Evolutionary conservation across 2,888 invertebrate genomes (phyloP), one percentile per base, ranked within the genome.

Genomic region (Penaeus monodon): DNA sequence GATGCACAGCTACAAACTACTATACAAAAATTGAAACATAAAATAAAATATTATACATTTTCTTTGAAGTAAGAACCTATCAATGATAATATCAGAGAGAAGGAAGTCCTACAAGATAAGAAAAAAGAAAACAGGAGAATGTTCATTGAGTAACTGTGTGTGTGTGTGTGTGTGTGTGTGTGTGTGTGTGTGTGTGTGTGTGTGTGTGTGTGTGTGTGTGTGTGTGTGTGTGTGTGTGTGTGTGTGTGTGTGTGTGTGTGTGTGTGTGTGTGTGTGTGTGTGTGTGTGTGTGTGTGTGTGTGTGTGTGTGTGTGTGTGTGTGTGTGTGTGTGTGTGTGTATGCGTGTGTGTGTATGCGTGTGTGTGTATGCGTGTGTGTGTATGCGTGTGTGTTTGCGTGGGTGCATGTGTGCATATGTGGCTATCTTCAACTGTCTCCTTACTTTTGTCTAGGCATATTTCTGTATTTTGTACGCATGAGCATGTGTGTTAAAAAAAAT

Each of bases 251-350:
- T 68, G 68, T 68, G 68, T 68, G 68, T 29, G 68, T 68, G 68
- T 68, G 68, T 7, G 7, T 6, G 68, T n/a, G 27, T 27, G 27
- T 68, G 27, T 68, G n/a, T 6, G n/a, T 68, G n/a, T 2, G n/a
- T 12, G n/a, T 6, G 68, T 27, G 38, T 7, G 38, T 38, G 38
- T 2, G 38, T 8, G 8, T 38, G 38, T 38, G 38, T 76, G 77
- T 76, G 77, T 44, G 77, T 76, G 77, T 76, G 77, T 76, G 77
- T 76, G 77, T 76, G 77, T 76, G 77, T 76, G 38, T 29, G 33
- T 76, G 38, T 44, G 33, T 77, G 33, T 77, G 33, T 77, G 49
- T 33, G 49, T 44, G 38, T 33, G 77, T 33, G 24, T 77, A 22
- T 44, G 77, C 4, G 38, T 33, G 38, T 77, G 77, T 77, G 77